These are phyloP conservation scores for Patiria pectinifera DNA, from an alignment of 53 echinoderm and acorn worm genomes.

Conservation along the genomic window DNA sequence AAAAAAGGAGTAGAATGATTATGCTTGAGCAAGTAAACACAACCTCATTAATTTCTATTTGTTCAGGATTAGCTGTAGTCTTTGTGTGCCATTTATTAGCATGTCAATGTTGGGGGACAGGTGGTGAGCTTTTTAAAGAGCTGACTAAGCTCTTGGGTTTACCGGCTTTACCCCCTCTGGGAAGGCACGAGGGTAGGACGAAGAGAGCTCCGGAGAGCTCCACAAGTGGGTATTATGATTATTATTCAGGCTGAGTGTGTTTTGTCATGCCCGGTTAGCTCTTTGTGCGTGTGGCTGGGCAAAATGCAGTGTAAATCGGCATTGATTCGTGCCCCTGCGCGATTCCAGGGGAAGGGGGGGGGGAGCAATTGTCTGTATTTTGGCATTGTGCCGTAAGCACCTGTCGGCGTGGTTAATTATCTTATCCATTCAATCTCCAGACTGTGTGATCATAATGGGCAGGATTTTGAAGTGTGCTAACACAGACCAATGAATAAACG, in stretches of 20 bases:
- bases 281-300: constrained; percentile 3
- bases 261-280: constrained; percentile 17
- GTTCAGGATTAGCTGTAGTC: constrained; percentile 64
- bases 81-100: constrained; percentile 62
- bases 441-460: background rate
- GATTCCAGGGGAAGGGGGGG: too few species aligned
- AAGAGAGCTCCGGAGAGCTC: background rate
- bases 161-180: constrained; percentile 41
- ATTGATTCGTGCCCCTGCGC: constrained; percentile 13
- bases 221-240: constrained; percentile 41
- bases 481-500: background rate
- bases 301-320: background rate
- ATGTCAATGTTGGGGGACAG: constrained; percentile 64
- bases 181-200: background rate
- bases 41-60: constrained; percentile 69
- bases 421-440: background rate
- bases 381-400: background rate
- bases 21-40: constrained; percentile 68
- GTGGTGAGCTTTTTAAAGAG: constrained; percentile 53
- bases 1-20: constrained; percentile 43
- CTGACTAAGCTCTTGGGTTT: constrained; percentile 49
- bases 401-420: background rate
- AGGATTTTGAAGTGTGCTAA: background rate
- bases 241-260: background rate
- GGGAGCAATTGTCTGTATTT: background rate